Base-by-base conservation (phyloP, 2,113 vertebrate species). In the Carettochelys insculpta region DNA sequence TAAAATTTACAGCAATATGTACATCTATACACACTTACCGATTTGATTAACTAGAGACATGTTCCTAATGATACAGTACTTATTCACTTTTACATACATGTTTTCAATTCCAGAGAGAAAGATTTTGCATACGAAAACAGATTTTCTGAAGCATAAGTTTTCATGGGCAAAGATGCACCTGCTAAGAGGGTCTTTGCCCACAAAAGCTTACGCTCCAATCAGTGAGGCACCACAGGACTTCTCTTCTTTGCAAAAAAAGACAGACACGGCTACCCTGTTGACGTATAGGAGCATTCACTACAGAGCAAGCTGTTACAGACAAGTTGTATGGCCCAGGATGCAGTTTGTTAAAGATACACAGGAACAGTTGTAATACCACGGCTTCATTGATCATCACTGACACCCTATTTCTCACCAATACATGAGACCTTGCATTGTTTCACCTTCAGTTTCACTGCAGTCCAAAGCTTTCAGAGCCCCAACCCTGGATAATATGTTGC, bases 1-100 rank as follows among this genome's bases (percentile, higher is more conserved):
- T 13, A 20, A 75, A 77, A 31, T 2, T 0, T 29, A 73, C 1
- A 80, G 81, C 5, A 38, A 3, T 68, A 38, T 2, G 25, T 25
- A 75, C 71, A 75, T 45, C 13, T 8, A 27, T 0, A 50, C 48
- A 3, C 2, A 77, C 77, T 16, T 4, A 2, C 27, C 27, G 2
- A 22, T 19, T 75, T 75, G 34, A 29, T 3, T n/a, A 13, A 82
- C 48, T 4, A 5, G 0, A 4, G 3, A 8, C 2, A 11, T 4
- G 53, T 77, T 48, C 52, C 41, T 41, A 87, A 86, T 24, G 54
- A 25, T 85, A 82, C 4, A 17, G 6, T 31, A 48, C 12, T 85
- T 45, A 20, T 38, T 68, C 9, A 13, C n/a, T 19, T 34, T 1
- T 38, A 56, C 68, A 38, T 4, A 48, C 7, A 1, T n/a, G 77